Evolutionary conservation across 2,888 invertebrate genomes (phyloP).

Genomic region (Cabera pusaria): DNA sequence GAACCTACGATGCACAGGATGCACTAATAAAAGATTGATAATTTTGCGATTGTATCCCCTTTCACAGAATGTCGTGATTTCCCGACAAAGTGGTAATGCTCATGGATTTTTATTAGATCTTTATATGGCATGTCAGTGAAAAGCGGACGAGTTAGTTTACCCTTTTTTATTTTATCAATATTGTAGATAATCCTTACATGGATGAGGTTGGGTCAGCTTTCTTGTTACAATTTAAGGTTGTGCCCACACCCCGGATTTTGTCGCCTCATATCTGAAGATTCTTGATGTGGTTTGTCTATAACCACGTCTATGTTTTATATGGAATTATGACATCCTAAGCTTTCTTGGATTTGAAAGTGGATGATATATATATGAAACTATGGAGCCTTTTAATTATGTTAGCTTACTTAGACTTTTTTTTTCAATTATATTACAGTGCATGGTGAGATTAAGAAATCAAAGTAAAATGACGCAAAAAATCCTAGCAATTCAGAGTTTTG

Average conservation of each 20-base stretch:
- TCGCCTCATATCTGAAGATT: slow-evolving; percentile 14
- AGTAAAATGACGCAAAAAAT: too few relatives aligned
- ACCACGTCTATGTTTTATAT: slow-evolving; percentile 11
- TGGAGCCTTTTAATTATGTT: too few relatives aligned
- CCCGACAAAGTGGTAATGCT: slow-evolving; percentile 61
- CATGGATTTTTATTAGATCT: slow-evolving; percentile 51
- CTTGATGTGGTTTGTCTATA: slow-evolving; percentile 25
- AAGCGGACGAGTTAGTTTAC: slow-evolving; percentile 51
- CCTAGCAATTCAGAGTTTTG: too few relatives aligned
- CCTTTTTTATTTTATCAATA: slow-evolving; percentile 68
- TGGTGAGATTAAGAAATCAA: too few relatives aligned
- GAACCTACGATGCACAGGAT: too few relatives aligned
- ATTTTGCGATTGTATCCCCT: too few relatives aligned
- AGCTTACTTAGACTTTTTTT: too few relatives aligned
- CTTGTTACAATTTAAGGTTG: slow-evolving; percentile 44
- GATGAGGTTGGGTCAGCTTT: slow-evolving; percentile 60
- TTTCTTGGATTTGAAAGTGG: slow-evolving; percentile 16
- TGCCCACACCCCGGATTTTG: slow-evolving; percentile 20
- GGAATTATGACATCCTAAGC: slow-evolving; percentile 20
- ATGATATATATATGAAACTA: neutral
- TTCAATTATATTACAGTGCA: too few relatives aligned
- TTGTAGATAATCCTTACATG: slow-evolving; percentile 67
- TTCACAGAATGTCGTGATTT: slow-evolving; percentile 45
- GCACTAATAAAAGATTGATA: too few relatives aligned
- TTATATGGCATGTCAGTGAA: slow-evolving; percentile 69